Conservation (phyloP, 2,888 invertebrate genomes). For the Fragum whitleyi region DNA sequence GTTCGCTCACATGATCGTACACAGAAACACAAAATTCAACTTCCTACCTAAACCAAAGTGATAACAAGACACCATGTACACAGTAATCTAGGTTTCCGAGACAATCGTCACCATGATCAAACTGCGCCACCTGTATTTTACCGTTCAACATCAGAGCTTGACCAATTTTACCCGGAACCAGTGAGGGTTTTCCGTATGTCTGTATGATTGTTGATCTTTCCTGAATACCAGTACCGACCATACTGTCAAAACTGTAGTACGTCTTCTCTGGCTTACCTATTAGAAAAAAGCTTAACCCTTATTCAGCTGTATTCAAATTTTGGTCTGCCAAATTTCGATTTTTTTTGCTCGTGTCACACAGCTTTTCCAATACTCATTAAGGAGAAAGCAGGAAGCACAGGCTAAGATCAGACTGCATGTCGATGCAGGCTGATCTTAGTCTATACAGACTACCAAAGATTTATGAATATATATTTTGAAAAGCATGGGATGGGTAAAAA, state of each 20-base stretch:
- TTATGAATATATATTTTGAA: too few species aligned
- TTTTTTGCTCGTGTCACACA: too few species aligned
- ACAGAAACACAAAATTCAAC: too few species aligned
- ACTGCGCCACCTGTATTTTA: constrained; percentile 68
- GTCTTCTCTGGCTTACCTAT: constrained; percentile 77
- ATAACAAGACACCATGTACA: constrained; percentile 73
- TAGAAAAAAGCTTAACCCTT: constrained; percentile 22
- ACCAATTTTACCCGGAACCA: constrained; percentile 75
- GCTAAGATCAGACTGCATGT: too few species aligned
- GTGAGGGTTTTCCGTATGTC: constrained; percentile 67
- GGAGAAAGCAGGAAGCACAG: too few species aligned
- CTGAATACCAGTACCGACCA: constrained; percentile 67
- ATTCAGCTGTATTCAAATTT: too few species aligned
- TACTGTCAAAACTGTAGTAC: constrained; percentile 77
- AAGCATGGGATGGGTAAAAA: too few species aligned
- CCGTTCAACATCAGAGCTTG: constrained; percentile 74
- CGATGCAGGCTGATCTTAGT: too few species aligned
- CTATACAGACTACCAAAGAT: too few species aligned
- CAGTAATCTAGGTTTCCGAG: constrained; percentile 79
- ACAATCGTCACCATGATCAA: constrained; percentile 73
- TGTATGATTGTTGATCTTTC: constrained; percentile 68
- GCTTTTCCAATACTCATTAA: too few species aligned
- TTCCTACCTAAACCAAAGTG: constrained; percentile 77
- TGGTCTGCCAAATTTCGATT: too few species aligned
- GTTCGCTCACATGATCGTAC: too few species aligned